Evolutionary conservation across 2,888 invertebrate species (phyloP).

Genomic region (Chamaedrilus cognettii): DNA sequence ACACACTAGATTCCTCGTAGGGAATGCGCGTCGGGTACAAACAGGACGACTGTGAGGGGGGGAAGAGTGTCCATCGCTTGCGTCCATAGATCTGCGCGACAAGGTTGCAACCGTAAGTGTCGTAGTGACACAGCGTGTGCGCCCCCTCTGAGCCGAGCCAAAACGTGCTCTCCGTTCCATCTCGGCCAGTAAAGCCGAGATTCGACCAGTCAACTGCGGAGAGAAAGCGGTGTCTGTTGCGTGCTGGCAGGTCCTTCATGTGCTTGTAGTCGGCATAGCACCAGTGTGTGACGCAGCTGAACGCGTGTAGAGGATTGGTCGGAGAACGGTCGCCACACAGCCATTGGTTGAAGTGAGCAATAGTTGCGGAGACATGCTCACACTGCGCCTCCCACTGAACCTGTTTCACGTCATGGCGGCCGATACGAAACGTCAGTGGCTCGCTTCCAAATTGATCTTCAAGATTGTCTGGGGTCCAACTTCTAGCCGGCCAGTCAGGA

Average conservation of each 20-base stretch:
- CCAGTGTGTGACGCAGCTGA: constrained; percentile 64
- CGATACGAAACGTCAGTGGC: too few species aligned
- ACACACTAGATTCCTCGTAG: constrained; percentile 95
- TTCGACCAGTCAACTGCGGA: constrained; percentile 55
- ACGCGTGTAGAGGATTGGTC: constrained; percentile 44
- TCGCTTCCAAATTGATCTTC: too few species aligned
- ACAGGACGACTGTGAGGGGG: constrained; percentile 70
- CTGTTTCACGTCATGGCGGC: too few species aligned
- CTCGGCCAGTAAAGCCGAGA: constrained; percentile 71
- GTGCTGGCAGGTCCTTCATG: constrained; percentile 70
- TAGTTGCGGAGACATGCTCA: constrained; percentile 65
- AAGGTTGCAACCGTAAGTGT: constrained; percentile 92
- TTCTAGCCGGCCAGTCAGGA: too few species aligned
- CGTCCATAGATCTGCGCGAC: constrained; percentile 85
- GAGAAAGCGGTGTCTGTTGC: too few species aligned
- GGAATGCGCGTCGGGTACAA: constrained; percentile 83
- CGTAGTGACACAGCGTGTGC: constrained; percentile 92
- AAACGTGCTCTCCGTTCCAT: constrained; percentile 73
- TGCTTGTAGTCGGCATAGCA: constrained; percentile 86
- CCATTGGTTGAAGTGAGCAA: constrained; percentile 68
- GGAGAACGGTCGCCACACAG: constrained; percentile 31
- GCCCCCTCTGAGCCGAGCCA: constrained; percentile 78
- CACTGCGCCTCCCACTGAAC: constrained; percentile 79
- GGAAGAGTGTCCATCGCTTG: constrained; percentile 93
- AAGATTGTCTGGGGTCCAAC: too few species aligned